Conservation (phyloP, 2,888 invertebrate genomes). For the Micropterix aruncella region DNA sequence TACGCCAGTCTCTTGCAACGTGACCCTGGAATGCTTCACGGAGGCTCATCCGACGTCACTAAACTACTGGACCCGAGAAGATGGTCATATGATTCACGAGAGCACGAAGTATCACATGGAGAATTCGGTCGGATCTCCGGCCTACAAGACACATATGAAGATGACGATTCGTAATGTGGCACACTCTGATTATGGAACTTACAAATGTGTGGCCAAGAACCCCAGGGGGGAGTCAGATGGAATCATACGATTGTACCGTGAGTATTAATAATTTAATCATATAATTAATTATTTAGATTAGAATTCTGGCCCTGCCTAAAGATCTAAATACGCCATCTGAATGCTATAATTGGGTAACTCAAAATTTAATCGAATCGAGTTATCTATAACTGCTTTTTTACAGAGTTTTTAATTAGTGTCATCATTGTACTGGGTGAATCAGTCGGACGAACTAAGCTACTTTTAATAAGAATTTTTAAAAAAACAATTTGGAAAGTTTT, state of each 20-base stretch:
- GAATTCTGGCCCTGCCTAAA: too few species aligned
- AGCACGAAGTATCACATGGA: slow-evolving; percentile 69
- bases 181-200: slow-evolving; percentile 71
- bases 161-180: slow-evolving; percentile 66
- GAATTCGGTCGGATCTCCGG: slow-evolving; percentile 50
- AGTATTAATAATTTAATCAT: too few species aligned
- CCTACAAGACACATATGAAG: slow-evolving; percentile 80
- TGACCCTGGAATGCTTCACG: slow-evolving; percentile 77
- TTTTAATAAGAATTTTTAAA: too few species aligned
- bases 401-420: too few species aligned
- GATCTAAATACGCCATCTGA: too few species aligned
- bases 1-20: slow-evolving; percentile 67
- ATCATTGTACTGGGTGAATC: too few species aligned
- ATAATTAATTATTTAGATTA: too few species aligned
- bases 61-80: slow-evolving; percentile 82
- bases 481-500: too few species aligned
- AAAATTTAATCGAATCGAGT: too few species aligned
- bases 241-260: slow-evolving; percentile 77
- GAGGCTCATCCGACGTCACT: slow-evolving; percentile 85
- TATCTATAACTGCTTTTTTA: too few species aligned
- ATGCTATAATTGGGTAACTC: too few species aligned
- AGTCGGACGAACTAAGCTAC: too few species aligned
- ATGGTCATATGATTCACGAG: slow-evolving; percentile 81
- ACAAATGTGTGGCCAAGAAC: slow-evolving; percentile 82
- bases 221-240: slow-evolving; percentile 85